These are phyloP conservation scores for Dendrocopos noguchii DNA, from an alignment of 2,113 vertebrate species.

Conservation along the genomic window DNA sequence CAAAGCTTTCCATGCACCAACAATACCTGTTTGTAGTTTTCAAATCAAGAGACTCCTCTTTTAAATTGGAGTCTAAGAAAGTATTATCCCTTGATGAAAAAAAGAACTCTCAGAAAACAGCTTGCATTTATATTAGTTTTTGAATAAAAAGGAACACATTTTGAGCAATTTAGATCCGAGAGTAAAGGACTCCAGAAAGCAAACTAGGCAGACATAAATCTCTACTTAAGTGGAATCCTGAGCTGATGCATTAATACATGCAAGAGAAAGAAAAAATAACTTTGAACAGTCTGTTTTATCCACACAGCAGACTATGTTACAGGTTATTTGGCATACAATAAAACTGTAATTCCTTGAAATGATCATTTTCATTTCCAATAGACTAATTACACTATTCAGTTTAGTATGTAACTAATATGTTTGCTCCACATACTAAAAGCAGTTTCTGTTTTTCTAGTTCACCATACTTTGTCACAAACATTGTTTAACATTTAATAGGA, in stretches of 20 bases:
- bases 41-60: not conserved
- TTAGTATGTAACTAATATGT: not conserved
- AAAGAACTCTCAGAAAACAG: not conserved
- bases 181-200: not conserved
- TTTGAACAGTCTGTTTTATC: not conserved
- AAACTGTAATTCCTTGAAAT: not conserved
- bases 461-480: not conserved
- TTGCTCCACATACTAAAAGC: not conserved
- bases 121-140: not conserved
- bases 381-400: not conserved
- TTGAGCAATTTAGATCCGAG: not conserved
- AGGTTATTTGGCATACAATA: not conserved
- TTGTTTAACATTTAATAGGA: not conserved
- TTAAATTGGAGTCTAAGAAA: not conserved
- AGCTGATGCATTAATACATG: not conserved
- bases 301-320: not conserved
- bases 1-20: not conserved
- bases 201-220: not conserved
- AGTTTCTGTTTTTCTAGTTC: not conserved
- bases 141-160: not conserved
- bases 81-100: not conserved
- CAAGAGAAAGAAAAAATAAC: not conserved
- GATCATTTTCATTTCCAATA: not conserved
- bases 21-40: not conserved
- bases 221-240: not conserved